Evolutionary conservation across 2,888 invertebrate genomes (phyloP).

Genomic region (Watsonalla cultraria): DNA sequence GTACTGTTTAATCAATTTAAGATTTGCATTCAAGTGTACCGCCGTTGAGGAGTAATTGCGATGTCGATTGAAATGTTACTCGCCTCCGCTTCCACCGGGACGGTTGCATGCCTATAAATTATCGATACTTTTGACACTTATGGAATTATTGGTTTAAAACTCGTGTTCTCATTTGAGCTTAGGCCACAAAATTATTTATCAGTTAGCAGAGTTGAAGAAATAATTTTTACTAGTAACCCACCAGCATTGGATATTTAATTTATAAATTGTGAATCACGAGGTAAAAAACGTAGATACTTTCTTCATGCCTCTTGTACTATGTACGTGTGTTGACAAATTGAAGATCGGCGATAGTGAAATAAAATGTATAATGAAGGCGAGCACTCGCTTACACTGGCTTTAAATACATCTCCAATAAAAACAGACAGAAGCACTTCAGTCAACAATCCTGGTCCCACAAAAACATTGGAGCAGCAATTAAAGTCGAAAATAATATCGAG

Average conservation of each 20-base stretch:
- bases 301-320: background rate
- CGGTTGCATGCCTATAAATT: background rate
- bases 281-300: too few species aligned
- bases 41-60: constrained; percentile 75
- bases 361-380: constrained; percentile 3
- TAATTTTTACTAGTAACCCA: too few species aligned
- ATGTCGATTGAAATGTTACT: constrained; percentile 65
- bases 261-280: too few species aligned
- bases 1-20: constrained; percentile 66
- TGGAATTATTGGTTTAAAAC: background rate
- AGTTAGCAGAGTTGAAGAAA: too few species aligned
- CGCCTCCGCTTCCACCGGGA: background rate
- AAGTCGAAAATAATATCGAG: constrained; percentile 67
- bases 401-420: constrained; percentile 36
- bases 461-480: constrained; percentile 54
- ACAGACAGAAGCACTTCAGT: constrained; percentile 35
- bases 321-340: background rate
- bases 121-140: background rate
- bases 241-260: too few species aligned
- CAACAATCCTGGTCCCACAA: constrained; percentile 38
- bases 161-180: background rate
- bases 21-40: constrained; percentile 69
- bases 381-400: constrained; percentile 8
- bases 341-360: constrained; percentile 2
- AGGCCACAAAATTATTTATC: background rate